Evolutionary conservation across 2,888 invertebrate genomes (phyloP).

Genomic region (Ptilodon capucinus): DNA sequence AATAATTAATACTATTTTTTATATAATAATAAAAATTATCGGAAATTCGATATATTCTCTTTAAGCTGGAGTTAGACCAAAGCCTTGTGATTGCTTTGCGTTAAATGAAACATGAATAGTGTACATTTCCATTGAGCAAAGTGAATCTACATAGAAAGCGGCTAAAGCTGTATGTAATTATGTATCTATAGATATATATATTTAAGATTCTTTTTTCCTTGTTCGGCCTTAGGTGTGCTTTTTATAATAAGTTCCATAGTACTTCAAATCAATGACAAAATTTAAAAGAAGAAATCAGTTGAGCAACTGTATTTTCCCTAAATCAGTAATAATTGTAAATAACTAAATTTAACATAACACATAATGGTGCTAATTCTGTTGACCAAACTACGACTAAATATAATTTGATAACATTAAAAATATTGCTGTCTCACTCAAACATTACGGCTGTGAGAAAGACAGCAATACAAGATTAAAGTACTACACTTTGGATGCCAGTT

Average conservation of each 20-base stretch:
- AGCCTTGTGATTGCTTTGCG: constrained; percentile 81
- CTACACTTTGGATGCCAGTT: no score
- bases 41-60: constrained; percentile 53
- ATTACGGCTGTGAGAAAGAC: no score
- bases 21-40: constrained; percentile 24
- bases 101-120: constrained; percentile 35
- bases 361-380: no score
- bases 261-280: no score
- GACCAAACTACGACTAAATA: no score
- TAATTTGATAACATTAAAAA: no score
- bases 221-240: constrained; percentile 46
- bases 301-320: no score
- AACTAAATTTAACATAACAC: no score
- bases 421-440: no score
- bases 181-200: constrained; percentile 46
- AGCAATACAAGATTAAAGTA: no score
- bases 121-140: constrained; percentile 69
- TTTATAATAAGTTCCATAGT: constrained; percentile 15
- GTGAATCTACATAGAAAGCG: constrained; percentile 62
- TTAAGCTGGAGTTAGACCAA: constrained; percentile 87
- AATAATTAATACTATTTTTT: constrained; percentile 23
- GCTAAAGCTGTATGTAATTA: constrained; percentile 69
- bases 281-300: background rate
- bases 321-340: no score
- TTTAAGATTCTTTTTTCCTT: constrained; percentile 31